A percentile compares a stretch with the other conserved stretches of the same genome.
Conservation (phyloP, 1,140 invertebrate genomes). For the Pseudomyrmex gracilis region DNA sequence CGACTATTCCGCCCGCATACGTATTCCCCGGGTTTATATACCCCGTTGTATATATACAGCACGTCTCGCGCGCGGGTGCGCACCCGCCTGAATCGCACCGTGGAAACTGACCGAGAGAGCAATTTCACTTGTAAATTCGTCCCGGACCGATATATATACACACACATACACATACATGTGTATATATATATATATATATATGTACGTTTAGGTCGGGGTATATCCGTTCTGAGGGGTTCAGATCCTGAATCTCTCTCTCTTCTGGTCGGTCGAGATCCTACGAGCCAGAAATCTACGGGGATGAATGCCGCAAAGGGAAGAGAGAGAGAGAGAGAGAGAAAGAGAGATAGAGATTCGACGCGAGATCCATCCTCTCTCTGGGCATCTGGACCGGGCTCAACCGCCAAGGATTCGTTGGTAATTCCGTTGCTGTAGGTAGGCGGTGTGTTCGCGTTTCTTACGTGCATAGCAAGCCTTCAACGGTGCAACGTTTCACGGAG, state of each 20-base stretch:
- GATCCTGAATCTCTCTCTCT: slow-evolving; percentile 31
- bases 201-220: slow-evolving; percentile 4
- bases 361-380: slow-evolving; percentile 45
- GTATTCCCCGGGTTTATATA: slow-evolving; percentile 46
- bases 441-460: slow-evolving; percentile 12
- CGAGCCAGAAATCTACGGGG: slow-evolving; percentile 62
- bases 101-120: slow-evolving; percentile 67
- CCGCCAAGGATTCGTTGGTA: slow-evolving; percentile 18
- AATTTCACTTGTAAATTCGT: slow-evolving; percentile 75
- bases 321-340: too few relatives aligned
- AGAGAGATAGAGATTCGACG: slow-evolving; percentile 40
- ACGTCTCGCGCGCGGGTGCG: background rate
- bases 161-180: background rate
- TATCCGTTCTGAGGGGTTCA: slow-evolving; percentile 32
- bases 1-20: slow-evolving; percentile 42
- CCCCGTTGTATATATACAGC: slow-evolving; percentile 29
- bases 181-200: background rate
- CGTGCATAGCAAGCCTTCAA: background rate
- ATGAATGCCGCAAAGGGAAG: slow-evolving; percentile 51
- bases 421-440: background rate
- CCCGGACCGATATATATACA: slow-evolving; percentile 8
- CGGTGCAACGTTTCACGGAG: background rate
- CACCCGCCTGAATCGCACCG: slow-evolving; percentile 47
- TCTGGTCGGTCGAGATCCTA: slow-evolving; percentile 28
- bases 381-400: slow-evolving; percentile 26